Evolutionary conservation across 2,113 vertebrate genomes (phyloP).

Genomic region (Xiphias gladius): DNA sequence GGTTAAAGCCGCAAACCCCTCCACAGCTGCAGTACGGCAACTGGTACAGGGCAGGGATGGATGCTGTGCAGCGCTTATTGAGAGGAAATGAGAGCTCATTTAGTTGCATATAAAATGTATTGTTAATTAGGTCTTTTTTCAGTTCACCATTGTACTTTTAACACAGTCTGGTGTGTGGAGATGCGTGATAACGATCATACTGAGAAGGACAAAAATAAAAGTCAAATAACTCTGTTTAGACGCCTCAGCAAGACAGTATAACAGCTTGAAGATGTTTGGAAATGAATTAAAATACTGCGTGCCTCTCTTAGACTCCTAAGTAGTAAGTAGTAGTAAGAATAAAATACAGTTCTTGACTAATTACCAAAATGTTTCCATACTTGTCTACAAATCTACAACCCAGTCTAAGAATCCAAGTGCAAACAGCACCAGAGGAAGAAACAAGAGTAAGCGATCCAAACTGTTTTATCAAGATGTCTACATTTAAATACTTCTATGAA

Average conservation of each 20-base stretch:
- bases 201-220: neutral
- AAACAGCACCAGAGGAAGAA: neutral
- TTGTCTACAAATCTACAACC: neutral
- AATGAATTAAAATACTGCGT: neutral
- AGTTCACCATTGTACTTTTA: constrained; percentile 1
- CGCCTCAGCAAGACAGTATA: neutral
- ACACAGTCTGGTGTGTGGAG: neutral
- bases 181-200: neutral
- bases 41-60: constrained; percentile 28
- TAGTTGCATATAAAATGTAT: neutral
- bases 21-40: constrained; percentile 49
- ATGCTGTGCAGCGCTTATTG: neutral
- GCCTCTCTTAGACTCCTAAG: neutral
- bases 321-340: neutral
- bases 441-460: neutral
- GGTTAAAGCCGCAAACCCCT: constrained; percentile 46
- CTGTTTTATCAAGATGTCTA: neutral
- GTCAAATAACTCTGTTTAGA: neutral
- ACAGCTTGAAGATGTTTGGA: constrained; percentile 11
- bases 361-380: neutral
- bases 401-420: neutral
- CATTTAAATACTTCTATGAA: neutral
- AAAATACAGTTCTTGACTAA: neutral
- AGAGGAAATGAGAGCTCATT: constrained; percentile 24
- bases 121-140: neutral